Evolutionary conservation across 2,888 invertebrate genomes (phyloP).

Genomic region (Melipona beecheii): DNA sequence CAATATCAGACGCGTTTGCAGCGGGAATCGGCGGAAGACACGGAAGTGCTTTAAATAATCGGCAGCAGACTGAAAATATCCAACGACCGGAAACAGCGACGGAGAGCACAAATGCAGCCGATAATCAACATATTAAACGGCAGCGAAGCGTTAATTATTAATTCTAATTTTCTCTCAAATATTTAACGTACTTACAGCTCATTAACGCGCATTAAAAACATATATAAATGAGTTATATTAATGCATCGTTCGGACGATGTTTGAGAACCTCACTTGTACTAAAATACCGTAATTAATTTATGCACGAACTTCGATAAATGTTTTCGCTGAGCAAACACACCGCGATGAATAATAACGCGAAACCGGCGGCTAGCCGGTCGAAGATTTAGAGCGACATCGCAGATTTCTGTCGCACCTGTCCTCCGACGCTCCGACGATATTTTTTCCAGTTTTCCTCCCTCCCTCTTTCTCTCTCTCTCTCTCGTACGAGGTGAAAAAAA

Average conservation of each 20-base stretch:
- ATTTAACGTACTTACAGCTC: slow-evolving; percentile 58
- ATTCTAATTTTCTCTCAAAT: slow-evolving; percentile 61
- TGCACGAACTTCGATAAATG: slow-evolving; percentile 57
- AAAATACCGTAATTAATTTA: slow-evolving; percentile 59
- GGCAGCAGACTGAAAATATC: slow-evolving; percentile 11
- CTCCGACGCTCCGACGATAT: not conserved
- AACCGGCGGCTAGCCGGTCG: slow-evolving; percentile 1
- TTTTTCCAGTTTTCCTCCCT: not conserved
- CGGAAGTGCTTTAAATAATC: slow-evolving; percentile 3
- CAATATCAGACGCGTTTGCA: not conserved
- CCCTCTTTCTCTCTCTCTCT: no score
- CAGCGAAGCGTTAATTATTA: slow-evolving; percentile 56
- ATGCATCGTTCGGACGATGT: slow-evolving; percentile 36
- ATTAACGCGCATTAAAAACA: slow-evolving; percentile 59
- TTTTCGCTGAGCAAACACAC: slow-evolving; percentile 46
- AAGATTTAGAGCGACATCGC: slow-evolving; percentile 43
- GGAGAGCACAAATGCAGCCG: slow-evolving; percentile 16
- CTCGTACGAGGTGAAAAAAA: no score
- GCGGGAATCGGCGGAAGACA: not conserved
- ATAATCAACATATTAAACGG: slow-evolving; percentile 56
- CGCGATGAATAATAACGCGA: slow-evolving; percentile 44
- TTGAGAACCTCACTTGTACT: slow-evolving; percentile 54
- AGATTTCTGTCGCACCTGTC: slow-evolving; percentile 22
- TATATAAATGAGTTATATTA: slow-evolving; percentile 45
- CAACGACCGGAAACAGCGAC: slow-evolving; percentile 21